phyloP scores from a whole-genome alignment of 64 coral and sea anemone genomes.

The Actinia equina region DNA sequence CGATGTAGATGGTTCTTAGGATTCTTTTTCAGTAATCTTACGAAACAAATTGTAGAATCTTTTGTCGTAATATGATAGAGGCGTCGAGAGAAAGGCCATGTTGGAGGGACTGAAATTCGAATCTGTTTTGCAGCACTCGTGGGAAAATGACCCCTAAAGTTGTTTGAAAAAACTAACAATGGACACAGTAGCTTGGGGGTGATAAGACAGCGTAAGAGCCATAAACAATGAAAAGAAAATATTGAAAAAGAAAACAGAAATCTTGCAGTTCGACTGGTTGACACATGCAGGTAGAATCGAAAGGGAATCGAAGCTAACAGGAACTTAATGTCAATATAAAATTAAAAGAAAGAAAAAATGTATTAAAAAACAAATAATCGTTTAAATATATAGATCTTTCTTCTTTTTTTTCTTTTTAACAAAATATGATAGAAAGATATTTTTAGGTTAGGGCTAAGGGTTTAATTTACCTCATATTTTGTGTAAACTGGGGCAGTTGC shows the following conservation, averaged over 20 bases:
- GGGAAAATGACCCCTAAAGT: slow-evolving; percentile 3
- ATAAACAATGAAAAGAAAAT: slow-evolving; percentile 10
- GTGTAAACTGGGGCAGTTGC: neutral
- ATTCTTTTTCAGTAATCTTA: neutral
- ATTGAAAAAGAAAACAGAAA: slow-evolving; percentile 1
- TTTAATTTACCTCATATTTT: neutral
- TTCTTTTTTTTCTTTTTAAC: neutral
- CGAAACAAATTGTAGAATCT: neutral
- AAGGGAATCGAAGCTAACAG: slow-evolving; percentile 2
- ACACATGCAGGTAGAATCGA: neutral
- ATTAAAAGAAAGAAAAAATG: slow-evolving; percentile 21
- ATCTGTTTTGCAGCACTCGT: neutral
- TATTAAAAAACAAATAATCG: neutral
- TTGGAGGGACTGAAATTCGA: neutral
- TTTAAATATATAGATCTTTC: neutral
- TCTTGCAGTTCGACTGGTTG: neutral
- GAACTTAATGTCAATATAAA: slow-evolving; percentile 15
- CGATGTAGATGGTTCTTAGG: neutral
- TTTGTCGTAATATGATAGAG: neutral
- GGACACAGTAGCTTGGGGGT: neutral
- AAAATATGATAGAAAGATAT: neutral
- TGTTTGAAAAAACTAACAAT: slow-evolving; percentile 6
- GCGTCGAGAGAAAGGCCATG: neutral
- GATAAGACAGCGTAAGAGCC: neutral
- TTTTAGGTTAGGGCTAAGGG: neutral